Evolutionary conservation across 1,140 invertebrate species (phyloP), one percentile per base, ranked within the genome.

Genomic region (Leptinotarsa lineolata): DNA sequence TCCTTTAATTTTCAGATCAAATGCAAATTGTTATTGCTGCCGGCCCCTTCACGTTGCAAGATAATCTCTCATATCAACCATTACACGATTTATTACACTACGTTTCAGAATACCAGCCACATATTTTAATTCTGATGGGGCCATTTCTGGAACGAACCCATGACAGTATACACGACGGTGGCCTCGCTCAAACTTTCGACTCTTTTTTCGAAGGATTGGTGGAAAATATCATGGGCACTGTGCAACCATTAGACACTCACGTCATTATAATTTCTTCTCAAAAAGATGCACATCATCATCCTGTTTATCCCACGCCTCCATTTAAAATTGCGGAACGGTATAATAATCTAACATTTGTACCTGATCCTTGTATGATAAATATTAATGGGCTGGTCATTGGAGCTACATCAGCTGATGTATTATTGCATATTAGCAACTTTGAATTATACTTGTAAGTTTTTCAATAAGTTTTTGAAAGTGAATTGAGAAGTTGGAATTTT

Each of bases 261-360:
- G 86, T 95, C 21, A 86, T 95, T 8, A 81, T 97, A 39, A 88
- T 95, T 44, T 87, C 94, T 8, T 95, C 92, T 16, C 85, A 86
- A 46, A 89, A 90, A 82, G 96, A 97, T 81, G 88, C 89, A 0
- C 92, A 94, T 84, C 90, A 93, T 74, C 86, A 91, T 70, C 86
- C 89, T 22, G 88, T 96, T 0, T 97, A 92, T 85, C 96, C 96
- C 4, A 95, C 94, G 2, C 91, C 92, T 6, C 89, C 94, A 8
- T 93, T 89, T 78, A 74, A 83, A 73, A 80, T 85, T 2, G 81
- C 84, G 20, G 86, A 86, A 75, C 87, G 85, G 46, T 88, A 88
- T 80, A 68, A 86, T 12, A 91, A 92, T 81, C 79, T 94, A 16
- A 86, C 87, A 64, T 77, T 77, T 66, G 82, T 93, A 72, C 88